Percentiles rank a stretch among this genome's conserved stretches.
phyloP scores from a whole-genome alignment of 92 coral and sea anemone species.

The Epizoanthus rinbou region DNA sequence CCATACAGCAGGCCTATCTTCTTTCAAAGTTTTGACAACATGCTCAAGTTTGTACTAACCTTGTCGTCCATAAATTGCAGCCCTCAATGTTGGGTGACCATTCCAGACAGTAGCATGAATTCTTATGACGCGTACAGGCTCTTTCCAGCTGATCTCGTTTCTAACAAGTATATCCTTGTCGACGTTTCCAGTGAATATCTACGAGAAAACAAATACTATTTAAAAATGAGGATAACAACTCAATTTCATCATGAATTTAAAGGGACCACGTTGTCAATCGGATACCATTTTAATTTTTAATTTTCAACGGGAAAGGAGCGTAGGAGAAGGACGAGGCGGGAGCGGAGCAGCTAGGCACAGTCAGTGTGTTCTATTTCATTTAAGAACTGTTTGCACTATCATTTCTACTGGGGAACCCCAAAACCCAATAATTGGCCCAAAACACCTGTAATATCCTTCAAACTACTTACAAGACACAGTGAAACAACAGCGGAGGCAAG shows the following conservation, averaged over 20 bases:
- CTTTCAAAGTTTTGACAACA: no score
- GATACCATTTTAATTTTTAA: background rate
- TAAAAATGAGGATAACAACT: background rate
- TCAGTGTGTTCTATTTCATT: no score
- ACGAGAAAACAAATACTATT: background rate
- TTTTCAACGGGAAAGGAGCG: background rate
- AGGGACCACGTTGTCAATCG: no score
- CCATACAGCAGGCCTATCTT: no score
- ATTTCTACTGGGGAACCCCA: no score
- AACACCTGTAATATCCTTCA: no score
- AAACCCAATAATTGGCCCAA: no score
- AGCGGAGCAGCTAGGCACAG: no score
- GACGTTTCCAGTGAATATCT: background rate
- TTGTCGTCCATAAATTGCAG: constrained; percentile 31
- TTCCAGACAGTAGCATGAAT: background rate
- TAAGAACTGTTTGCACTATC: no score
- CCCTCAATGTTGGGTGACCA: background rate
- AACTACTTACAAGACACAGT: no score
- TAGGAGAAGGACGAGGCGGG: background rate
- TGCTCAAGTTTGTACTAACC: constrained; percentile 8
- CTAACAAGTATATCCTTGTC: background rate
- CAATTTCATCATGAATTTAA: background rate
- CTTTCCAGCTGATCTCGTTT: background rate
- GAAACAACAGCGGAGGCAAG: no score
- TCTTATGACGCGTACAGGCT: background rate